phyloP scores from a whole-genome alignment of 2,888 invertebrate genomes.

The Blomia tropicalis region DNA sequence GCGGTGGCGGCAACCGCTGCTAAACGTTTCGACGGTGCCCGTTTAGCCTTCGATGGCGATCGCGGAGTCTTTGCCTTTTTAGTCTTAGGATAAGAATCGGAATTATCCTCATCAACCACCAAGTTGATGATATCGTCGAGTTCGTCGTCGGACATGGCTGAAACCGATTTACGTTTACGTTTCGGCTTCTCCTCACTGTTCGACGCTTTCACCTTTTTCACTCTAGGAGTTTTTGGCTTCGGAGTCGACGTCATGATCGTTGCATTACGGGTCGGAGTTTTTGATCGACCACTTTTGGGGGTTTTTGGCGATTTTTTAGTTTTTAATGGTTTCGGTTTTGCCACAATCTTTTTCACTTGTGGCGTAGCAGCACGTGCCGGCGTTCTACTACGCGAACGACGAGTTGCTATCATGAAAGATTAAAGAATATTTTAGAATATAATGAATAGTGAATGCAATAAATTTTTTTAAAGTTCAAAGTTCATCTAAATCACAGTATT shows the following conservation, averaged over 20 bases:
- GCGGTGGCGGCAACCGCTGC: not conserved
- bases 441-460: not conserved
- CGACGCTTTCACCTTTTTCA: no score
- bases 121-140: not conserved
- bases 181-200: not conserved
- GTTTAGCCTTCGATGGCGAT: not conserved
- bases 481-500: no score
- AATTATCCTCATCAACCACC: not conserved
- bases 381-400: slow-evolving; percentile 9
- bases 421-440: not conserved
- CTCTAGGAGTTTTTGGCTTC: not conserved
- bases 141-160: not conserved
- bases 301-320: not conserved
- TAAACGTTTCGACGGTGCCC: not conserved
- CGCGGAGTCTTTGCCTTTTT: not conserved
- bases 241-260: slow-evolving; percentile 12
- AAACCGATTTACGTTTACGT: not conserved
- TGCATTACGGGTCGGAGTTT: not conserved
- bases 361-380: slow-evolving; percentile 2
- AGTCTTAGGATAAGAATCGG: not conserved
- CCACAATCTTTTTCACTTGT: not conserved
- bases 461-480: no score
- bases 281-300: not conserved
- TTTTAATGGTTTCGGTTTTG: not conserved
- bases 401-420: not conserved